phyloP scores from a whole-genome alignment of 2,113 vertebrate species.

The Boulengeromyrus knoepffleri region DNA sequence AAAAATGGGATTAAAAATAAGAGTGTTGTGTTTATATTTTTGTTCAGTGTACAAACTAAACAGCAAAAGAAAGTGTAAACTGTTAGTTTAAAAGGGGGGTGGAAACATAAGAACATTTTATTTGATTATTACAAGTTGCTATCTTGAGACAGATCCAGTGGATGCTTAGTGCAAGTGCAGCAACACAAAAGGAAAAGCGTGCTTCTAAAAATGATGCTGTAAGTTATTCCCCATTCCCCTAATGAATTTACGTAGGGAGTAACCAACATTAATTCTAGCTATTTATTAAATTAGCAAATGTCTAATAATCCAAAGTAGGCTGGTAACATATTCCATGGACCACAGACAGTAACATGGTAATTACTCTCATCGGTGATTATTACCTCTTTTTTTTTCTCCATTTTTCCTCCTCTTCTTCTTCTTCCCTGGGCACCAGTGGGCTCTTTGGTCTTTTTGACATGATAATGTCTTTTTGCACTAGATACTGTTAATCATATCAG shows the following conservation, averaged over 20 bases:
- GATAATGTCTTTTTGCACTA: not conserved
- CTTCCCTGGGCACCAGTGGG: not conserved
- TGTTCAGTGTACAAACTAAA: too few relatives aligned
- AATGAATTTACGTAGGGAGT: not conserved
- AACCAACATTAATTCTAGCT: not conserved
- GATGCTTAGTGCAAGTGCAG: not conserved
- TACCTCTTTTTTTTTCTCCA: not conserved
- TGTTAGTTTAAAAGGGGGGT: not conserved
- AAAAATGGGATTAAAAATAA: too few relatives aligned
- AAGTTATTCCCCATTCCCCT: not conserved
- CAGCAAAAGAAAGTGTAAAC: not conserved
- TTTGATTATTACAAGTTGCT: not conserved
- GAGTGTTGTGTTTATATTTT: too few relatives aligned
- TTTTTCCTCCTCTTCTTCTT: not conserved
- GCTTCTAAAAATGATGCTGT: not conserved
- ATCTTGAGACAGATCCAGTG: not conserved
- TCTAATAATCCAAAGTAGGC: not conserved
- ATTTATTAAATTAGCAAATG: not conserved
- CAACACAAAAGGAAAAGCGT: too few relatives aligned
- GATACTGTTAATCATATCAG: not conserved
- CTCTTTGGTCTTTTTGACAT: not conserved
- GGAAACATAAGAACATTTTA: not conserved
- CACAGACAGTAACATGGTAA: not conserved
- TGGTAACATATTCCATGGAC: not conserved
- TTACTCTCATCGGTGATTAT: not conserved